phyloP scores from a whole-genome alignment of 2,113 vertebrate genomes.

The Centropus bengalensis region DNA sequence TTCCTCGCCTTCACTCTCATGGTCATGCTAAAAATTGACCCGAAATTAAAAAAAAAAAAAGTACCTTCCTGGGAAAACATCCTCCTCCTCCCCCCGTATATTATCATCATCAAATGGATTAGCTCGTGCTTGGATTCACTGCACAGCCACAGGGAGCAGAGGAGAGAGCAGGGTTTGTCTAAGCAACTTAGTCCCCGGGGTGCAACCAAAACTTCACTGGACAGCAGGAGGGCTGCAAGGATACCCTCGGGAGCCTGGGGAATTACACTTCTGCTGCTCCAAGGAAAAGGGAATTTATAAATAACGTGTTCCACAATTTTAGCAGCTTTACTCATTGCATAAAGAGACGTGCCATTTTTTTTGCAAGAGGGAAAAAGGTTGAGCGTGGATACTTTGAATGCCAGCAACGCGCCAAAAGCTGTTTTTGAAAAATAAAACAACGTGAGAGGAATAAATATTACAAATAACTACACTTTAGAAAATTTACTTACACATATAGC shows the following conservation, averaged over 20 bases:
- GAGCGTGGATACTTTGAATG: not conserved
- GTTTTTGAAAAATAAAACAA: not conserved
- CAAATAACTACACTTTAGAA: not conserved
- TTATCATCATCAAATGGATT: not conserved
- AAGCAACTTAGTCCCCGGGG: not conserved
- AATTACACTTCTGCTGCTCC: not conserved
- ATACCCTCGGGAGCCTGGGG: not conserved
- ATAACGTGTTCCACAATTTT: not conserved
- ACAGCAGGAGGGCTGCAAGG: not conserved
- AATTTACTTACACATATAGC: not conserved
- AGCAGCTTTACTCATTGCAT: not conserved
- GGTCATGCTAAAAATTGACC: not conserved
- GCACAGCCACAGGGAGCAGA: fast-evolving
- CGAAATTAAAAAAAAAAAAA: not conserved
- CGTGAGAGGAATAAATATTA: not conserved
- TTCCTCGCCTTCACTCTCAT: not conserved
- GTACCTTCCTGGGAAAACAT: not conserved
- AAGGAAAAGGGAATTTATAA: not conserved
- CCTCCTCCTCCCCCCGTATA: not conserved
- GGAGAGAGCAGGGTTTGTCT: not conserved
- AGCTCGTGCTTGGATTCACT: fast-evolving
- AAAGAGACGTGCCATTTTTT: not conserved
- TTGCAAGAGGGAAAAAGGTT: not conserved
- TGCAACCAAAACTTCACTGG: not conserved
- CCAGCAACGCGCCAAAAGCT: not conserved